These are phyloP conservation scores for Hestina assimilis DNA, from an alignment of 1,140 invertebrate genomes.

Conservation along the genomic window DNA sequence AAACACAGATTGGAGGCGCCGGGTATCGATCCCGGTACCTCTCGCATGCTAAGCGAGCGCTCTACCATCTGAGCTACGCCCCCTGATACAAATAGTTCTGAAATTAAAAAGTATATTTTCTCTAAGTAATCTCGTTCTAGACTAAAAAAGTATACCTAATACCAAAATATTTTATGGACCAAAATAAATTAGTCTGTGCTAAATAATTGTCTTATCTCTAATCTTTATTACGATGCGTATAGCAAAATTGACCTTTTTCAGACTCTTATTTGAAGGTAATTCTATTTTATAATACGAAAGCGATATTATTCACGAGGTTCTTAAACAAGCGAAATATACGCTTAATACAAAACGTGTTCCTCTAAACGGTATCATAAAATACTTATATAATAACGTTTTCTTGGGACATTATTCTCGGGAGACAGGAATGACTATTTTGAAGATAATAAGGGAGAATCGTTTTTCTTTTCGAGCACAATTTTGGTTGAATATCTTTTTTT, in stretches of 20 bases:
- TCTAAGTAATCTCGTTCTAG: too few species aligned
- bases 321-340: slow-evolving; percentile 24
- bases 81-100: too few species aligned
- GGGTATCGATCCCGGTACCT: slow-evolving; percentile 44
- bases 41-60: slow-evolving; percentile 39
- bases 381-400: slow-evolving; percentile 26
- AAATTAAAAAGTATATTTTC: too few species aligned
- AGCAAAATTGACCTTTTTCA: not conserved
- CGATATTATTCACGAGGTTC: slow-evolving; percentile 19
- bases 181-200: too few species aligned
- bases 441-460: slow-evolving; percentile 24
- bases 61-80: slow-evolving; percentile 37
- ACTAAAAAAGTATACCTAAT: too few species aligned
- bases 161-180: too few species aligned
- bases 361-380: slow-evolving; percentile 27
- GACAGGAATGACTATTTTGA: slow-evolving; percentile 25
- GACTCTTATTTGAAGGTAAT: slow-evolving; percentile 16
- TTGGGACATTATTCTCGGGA: slow-evolving; percentile 21
- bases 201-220: too few species aligned
- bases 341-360: slow-evolving; percentile 29
- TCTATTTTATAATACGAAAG: slow-evolving; percentile 18
- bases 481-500: slow-evolving; percentile 19
- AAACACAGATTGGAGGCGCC: slow-evolving; percentile 33
- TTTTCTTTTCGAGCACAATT: slow-evolving; percentile 19
- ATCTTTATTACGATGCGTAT: slow-evolving; percentile 2